Base-by-base conservation (phyloP, 2,113 vertebrate genomes). In the Actenoides lindsayi region DNA sequence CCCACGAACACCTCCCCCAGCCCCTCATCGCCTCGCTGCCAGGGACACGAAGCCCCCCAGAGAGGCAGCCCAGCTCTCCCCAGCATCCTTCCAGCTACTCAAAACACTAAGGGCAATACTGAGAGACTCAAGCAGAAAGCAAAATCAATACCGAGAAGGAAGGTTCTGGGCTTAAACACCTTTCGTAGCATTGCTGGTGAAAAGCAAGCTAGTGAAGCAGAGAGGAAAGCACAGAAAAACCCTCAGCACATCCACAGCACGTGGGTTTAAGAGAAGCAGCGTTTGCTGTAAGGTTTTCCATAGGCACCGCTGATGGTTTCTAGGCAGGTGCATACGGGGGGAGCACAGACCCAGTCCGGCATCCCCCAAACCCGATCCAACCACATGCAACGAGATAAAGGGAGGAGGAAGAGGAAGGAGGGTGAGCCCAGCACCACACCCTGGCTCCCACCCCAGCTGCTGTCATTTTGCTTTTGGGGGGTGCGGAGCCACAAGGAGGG, bases 391-490 rank as follows among this genome's bases (percentile, higher is more conserved):
- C 51, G 31, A 30, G n/a, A 7, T 21, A 19, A 0, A 4, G 42
- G 37, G 44, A 84, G 17, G 12, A n/a, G 30, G 30, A 86, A 54
- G 39, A 79, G 62, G 65, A 89, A 31, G 19, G 65, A 89, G 31
- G 19, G 33, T 50, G 6, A 70, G 6, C 10, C 25, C 5, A 5
- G 69, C 25, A 80, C 25, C 0, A 0, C 2, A 0, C 46, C 33
- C 35, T 51, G 41, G 28, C 31, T 83, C 56, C n/a, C 27, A 68
- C 11, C 28, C 73, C 60, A 41, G 19, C 5, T 35, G 46, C 65
- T 75, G 56, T 25, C 6, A 0, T 5, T 83, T n/a, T 27, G 25
- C 10, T 75, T 78, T 42, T 12, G 37, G 19, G 57, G 42, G 27
- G 9, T 3, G 27, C 6, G 0, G 62, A 68, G n/a, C 44, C 5